These are phyloP conservation scores for Sesamia nonagrioides DNA, from an alignment of 1,140 invertebrate genomes.

Conservation along the genomic window DNA sequence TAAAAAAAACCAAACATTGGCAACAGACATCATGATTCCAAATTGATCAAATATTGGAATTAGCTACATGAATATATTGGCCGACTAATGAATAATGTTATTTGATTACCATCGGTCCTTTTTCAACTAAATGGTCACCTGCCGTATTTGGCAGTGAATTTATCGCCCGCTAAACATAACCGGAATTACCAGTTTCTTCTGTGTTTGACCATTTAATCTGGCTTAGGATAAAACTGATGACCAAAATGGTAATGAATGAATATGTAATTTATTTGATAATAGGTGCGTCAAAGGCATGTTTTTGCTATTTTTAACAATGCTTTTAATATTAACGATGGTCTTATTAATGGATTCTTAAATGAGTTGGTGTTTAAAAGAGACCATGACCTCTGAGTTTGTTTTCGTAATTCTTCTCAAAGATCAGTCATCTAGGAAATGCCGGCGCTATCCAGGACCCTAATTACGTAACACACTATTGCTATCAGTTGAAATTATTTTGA, in stretches of 20 bases:
- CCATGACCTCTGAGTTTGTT: no score
- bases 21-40: not conserved
- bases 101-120: not conserved
- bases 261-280: conserved; percentile 1
- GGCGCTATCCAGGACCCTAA: no score
- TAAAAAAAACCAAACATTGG: no score
- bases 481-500: no score
- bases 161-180: conserved; percentile 9
- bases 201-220: conserved; percentile 17
- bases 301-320: not conserved
- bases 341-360: no score
- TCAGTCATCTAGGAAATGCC: no score
- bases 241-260: not conserved
- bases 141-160: not conserved
- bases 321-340: not conserved
- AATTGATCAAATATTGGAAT: not conserved
- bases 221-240: conserved; percentile 15
- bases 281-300: not conserved
- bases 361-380: no score
- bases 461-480: no score
- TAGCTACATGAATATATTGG: not conserved
- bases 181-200: conserved; percentile 14
- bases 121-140: not conserved
- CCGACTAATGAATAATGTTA: not conserved
- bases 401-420: no score